phyloP scores from a whole-genome alignment of 2,113 vertebrate genomes.

The Cariama cristata region DNA sequence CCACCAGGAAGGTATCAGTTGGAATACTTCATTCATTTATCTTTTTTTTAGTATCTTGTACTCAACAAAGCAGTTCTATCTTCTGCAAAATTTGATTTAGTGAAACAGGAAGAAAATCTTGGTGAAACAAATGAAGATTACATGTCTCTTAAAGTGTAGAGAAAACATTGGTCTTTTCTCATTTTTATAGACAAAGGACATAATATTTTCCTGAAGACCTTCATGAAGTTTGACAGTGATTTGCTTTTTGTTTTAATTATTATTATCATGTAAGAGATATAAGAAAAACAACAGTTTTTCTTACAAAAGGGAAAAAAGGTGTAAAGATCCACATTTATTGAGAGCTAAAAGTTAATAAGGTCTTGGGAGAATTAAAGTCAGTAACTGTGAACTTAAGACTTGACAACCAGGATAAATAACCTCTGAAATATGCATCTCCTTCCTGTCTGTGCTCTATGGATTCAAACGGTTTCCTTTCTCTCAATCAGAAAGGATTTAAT shows the following conservation, averaged over 20 bases:
- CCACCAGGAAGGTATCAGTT: not conserved
- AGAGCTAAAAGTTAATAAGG: not conserved
- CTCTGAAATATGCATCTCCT: not conserved
- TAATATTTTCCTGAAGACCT: not conserved
- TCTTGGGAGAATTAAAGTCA: conserved; percentile 1
- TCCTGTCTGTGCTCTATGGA: not conserved
- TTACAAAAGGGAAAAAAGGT: not conserved
- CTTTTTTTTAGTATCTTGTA: not conserved
- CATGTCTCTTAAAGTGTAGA: not conserved
- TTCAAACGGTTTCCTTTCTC: not conserved
- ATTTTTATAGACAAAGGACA: not conserved
- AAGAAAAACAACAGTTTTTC: not conserved
- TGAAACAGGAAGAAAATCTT: not conserved
- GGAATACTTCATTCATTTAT: not conserved
- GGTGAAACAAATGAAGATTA: not conserved
- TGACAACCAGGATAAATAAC: not conserved
- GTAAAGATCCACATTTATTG: not conserved
- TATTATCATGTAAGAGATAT: not conserved
- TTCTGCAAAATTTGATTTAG: not conserved
- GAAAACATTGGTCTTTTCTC: not conserved
- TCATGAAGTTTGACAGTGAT: not conserved
- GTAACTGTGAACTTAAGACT: not conserved
- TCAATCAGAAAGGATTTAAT: not conserved
- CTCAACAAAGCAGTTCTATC: not conserved
- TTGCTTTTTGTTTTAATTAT: not conserved